Conservation (phyloP, 2,888 invertebrate species). For the Tanytarsus gracilentus region DNA sequence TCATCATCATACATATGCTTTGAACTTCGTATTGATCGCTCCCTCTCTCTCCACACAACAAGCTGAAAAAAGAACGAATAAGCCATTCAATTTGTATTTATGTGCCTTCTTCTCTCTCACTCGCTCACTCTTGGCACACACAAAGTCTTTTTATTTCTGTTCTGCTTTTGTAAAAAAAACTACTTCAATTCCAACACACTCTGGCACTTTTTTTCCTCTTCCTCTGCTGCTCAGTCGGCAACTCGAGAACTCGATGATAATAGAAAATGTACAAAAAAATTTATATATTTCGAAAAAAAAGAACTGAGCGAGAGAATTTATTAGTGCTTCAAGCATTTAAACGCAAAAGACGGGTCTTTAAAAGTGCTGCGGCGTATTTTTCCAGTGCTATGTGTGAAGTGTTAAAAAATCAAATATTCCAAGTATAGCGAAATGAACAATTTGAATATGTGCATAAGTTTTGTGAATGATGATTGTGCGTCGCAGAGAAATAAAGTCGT, state of each 20-base stretch:
- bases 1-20: not conserved
- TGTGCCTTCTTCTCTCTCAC: not conserved
- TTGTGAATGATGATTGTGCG: constrained; percentile 12
- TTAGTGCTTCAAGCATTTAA: constrained; percentile 26
- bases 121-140: constrained; percentile 2
- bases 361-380: not conserved
- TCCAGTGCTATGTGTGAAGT: not conserved
- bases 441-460: not conserved
- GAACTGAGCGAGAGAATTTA: not conserved
- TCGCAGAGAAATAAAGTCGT: not conserved
- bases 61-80: not conserved
- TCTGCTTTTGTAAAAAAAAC: constrained; percentile 4
- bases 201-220: no score
- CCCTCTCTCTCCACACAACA: not conserved
- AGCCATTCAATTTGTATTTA: constrained; percentile 4
- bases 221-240: no score
- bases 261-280: constrained; percentile 18
- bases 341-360: constrained; percentile 19
- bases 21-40: constrained; percentile 3
- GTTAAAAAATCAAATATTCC: not conserved
- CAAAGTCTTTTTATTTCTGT: constrained; percentile 9
- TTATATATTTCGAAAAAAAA: not conserved
- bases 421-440: not conserved
- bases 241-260: constrained; percentile 11
- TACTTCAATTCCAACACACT: constrained; percentile 17